phyloP scores from a whole-genome alignment of 2,797 vertebrate species.

The Chromis chromis region DNA sequence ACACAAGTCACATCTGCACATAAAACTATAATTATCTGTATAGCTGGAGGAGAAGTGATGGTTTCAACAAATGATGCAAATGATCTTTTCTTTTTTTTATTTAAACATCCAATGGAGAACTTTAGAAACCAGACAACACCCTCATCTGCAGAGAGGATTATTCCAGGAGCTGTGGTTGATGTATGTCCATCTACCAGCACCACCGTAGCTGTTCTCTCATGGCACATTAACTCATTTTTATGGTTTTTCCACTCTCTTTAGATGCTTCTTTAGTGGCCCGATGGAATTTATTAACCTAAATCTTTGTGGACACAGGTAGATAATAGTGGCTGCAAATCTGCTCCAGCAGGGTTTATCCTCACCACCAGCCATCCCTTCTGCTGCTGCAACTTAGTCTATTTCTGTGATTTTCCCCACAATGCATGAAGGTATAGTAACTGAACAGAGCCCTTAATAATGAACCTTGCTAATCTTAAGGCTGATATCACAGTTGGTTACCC shows the following conservation, averaged over 20 bases:
- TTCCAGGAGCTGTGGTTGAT: slow-evolving; percentile 25
- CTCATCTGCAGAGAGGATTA: background rate
- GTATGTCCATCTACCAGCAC: slow-evolving; percentile 17
- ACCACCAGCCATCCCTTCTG: background rate
- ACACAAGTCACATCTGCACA: background rate
- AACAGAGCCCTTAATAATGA: slow-evolving; percentile 28
- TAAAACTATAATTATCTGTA: background rate
- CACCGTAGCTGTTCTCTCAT: slow-evolving; percentile 21
- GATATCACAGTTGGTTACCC: slow-evolving; percentile 16
- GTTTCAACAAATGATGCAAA: slow-evolving; percentile 1
- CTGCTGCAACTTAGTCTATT: slow-evolving; percentile 9
- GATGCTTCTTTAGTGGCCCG: slow-evolving; percentile 16
- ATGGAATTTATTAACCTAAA: slow-evolving; percentile 44
- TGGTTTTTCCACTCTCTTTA: slow-evolving; percentile 26
- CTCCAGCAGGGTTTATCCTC: background rate
- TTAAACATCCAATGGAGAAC: no score
- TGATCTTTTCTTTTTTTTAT: no score
- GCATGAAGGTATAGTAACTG: background rate
- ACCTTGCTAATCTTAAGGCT: slow-evolving; percentile 3
- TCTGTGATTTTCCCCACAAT: slow-evolving; percentile 17
- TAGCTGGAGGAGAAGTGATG: background rate
- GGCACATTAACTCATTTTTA: slow-evolving; percentile 55
- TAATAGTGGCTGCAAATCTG: slow-evolving; percentile 41
- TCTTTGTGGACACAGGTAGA: slow-evolving; percentile 27
- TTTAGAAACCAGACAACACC: background rate